Percentiles rank a stretch among this genome's conserved stretches.
phyloP scores from a whole-genome alignment of 2,113 vertebrate genomes.

The Antechinus stuartii region DNA sequence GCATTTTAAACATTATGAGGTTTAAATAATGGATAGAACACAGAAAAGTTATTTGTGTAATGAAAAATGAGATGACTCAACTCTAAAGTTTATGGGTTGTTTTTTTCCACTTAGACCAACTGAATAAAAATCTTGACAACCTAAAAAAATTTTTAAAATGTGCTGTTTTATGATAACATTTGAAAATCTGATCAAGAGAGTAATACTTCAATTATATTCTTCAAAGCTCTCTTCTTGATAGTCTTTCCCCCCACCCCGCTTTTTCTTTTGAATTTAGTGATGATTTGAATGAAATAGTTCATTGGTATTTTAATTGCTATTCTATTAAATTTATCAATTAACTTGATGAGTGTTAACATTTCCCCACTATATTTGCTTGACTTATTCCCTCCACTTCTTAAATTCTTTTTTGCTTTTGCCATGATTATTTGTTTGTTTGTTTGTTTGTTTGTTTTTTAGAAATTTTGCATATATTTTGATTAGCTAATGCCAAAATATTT shows the following conservation, averaged over 20 bases:
- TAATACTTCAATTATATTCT: not conserved
- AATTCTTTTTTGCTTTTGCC: not conserved
- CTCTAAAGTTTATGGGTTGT: constrained; percentile 47
- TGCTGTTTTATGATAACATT: not conserved
- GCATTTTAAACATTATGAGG: constrained; percentile 59
- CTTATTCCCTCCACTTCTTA: not conserved
- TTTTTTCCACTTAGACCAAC: constrained; percentile 44
- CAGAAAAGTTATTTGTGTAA: constrained; percentile 61
- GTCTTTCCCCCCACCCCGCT: not conserved
- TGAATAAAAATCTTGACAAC: constrained; percentile 49
- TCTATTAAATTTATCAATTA: not conserved
- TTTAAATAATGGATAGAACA: constrained; percentile 41
- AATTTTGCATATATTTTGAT: not conserved
- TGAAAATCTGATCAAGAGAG: not conserved
- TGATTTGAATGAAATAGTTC: not conserved
- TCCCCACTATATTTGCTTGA: not conserved
- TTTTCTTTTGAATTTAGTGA: not conserved
- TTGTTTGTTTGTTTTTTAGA: not conserved
- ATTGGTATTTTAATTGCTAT: not conserved
- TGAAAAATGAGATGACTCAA: constrained; percentile 65
- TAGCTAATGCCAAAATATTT: not conserved
- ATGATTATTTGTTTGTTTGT: not conserved
- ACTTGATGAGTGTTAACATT: not conserved
- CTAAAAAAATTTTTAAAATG: not conserved
- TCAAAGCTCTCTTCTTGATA: not conserved